Percentiles rank a stretch among this genome's conserved stretches.
phyloP scores from a whole-genome alignment of 2,888 invertebrate genomes.

The Morpho achilles region DNA sequence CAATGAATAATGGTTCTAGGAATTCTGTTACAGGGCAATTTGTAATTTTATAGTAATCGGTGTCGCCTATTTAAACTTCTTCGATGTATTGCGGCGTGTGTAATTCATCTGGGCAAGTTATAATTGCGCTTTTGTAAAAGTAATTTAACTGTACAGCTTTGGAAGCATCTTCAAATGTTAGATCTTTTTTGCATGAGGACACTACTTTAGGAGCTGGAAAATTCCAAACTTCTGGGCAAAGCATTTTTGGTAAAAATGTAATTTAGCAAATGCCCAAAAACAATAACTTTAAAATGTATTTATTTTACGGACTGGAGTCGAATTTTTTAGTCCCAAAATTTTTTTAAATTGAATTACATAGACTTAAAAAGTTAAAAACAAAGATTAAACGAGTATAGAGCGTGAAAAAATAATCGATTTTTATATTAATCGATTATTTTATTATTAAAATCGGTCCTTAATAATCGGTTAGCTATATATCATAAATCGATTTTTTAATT shows the following conservation, averaged over 20 bases:
- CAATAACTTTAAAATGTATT: too few relatives aligned
- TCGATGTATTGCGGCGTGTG: constrained; percentile 46
- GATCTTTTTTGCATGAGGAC: constrained; percentile 37
- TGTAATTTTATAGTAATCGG: constrained; percentile 54
- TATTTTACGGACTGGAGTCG: too few relatives aligned
- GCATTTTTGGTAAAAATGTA: constrained; percentile 32
- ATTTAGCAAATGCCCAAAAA: too few relatives aligned
- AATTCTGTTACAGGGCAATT: constrained; percentile 51
- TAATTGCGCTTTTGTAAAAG: constrained; percentile 59
- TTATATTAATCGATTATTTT: too few relatives aligned
- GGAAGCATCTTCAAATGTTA: constrained; percentile 37
- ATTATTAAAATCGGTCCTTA: too few relatives aligned
- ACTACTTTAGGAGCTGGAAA: constrained; percentile 60
- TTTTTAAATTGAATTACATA: too few relatives aligned
- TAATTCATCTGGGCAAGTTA: constrained; percentile 63
- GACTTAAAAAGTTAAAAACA: too few relatives aligned
- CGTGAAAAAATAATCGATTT: too few relatives aligned
- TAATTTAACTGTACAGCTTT: constrained; percentile 46
- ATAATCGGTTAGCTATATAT: too few relatives aligned
- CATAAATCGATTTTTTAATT: too few relatives aligned
- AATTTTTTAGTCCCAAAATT: too few relatives aligned
- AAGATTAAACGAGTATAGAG: too few relatives aligned
- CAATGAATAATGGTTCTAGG: constrained; percentile 50
- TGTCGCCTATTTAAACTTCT: constrained; percentile 51
- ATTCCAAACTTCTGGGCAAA: constrained; percentile 61